Percentiles rank a stretch among this genome's conserved stretches.
These are phyloP conservation scores for Atethmia centrago DNA, from an alignment of 2,888 invertebrate species.

Conservation along the genomic window DNA sequence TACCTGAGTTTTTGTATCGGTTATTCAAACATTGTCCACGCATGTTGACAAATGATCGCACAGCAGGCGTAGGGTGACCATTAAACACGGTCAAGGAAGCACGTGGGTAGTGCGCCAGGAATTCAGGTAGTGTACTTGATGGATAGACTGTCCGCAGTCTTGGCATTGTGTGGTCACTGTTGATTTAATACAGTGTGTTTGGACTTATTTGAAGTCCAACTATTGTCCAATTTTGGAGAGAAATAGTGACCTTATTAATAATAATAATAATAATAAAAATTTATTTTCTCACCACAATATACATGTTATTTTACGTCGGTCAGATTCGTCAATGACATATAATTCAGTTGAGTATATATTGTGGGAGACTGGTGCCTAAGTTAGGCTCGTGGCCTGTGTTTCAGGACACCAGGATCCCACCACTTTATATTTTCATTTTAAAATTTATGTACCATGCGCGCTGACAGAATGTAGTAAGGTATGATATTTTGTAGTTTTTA, in stretches of 20 bases:
- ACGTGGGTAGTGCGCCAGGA: constrained; percentile 76
- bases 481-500: too few relatives aligned
- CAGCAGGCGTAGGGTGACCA: constrained; percentile 83
- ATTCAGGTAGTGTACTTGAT: constrained; percentile 83
- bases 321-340: too few relatives aligned
- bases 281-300: too few relatives aligned
- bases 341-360: too few relatives aligned
- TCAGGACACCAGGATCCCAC: too few relatives aligned
- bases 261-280: too few relatives aligned
- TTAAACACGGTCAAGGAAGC: constrained; percentile 77
- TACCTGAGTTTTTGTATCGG: neutral
- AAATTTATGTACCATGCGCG: too few relatives aligned
- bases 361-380: too few relatives aligned
- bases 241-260: neutral
- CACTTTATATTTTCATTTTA: too few relatives aligned
- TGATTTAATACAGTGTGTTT: constrained; percentile 66
- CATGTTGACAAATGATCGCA: constrained; percentile 83
- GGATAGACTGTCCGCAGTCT: constrained; percentile 77
- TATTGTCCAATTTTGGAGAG: neutral
- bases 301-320: too few relatives aligned
- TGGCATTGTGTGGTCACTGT: constrained; percentile 68
- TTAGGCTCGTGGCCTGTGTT: too few relatives aligned
- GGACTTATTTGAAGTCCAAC: neutral
- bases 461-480: too few relatives aligned
- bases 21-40: constrained; percentile 61